Base-by-base conservation (phyloP, 1,140 invertebrate species). In the Batillaria attramentaria region DNA sequence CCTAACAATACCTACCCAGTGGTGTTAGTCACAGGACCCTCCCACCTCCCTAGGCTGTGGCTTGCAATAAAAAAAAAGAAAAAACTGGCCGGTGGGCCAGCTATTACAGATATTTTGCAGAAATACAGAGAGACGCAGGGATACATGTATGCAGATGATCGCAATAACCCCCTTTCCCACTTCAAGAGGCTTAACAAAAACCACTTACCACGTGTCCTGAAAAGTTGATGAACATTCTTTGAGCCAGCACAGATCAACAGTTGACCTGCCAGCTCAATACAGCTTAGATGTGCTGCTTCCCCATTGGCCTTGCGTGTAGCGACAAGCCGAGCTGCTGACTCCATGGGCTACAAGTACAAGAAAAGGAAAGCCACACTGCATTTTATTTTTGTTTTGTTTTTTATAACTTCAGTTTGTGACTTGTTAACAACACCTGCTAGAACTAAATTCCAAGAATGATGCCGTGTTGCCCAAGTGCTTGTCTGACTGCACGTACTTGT, bases 171-270 rank as follows among this genome's bases (percentile, higher is more conserved):
- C 31, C 2, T 41, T 62, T 62, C 13, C 41, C 4, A 13, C 13
- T 70, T 70, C 35, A 39, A 18, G 18, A 70, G 54, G 24, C n/a
- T 66, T 66, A 20, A 35, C 16, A 6, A 3, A 3, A n/a, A 43
- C 18, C 37, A 69, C 77, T 83, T 77, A 90, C 89, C 83, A 87
- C 85, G 87, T n/a, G 86, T 89, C 72, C 86, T 87, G 57, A 92
- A 89, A 39, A 92, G 69, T 77, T 92, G 81, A 84, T 93, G 92
- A 50, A 93, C 92, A 88, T 92, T 92, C 83, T 93, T 93, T 4
- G 92, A 92, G 8, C 92, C 92, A 65, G 90, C 88, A 84, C 90
- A 90, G 37, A 92, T 81, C 13, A 89, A 83, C 76, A 84, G 85
- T 65, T 90, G 74, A 66, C 87, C 88, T 78, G 84, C 87, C 65